Evolutionary conservation across 2,113 vertebrate species (phyloP).

Genomic region (Eurystomus gularis): DNA sequence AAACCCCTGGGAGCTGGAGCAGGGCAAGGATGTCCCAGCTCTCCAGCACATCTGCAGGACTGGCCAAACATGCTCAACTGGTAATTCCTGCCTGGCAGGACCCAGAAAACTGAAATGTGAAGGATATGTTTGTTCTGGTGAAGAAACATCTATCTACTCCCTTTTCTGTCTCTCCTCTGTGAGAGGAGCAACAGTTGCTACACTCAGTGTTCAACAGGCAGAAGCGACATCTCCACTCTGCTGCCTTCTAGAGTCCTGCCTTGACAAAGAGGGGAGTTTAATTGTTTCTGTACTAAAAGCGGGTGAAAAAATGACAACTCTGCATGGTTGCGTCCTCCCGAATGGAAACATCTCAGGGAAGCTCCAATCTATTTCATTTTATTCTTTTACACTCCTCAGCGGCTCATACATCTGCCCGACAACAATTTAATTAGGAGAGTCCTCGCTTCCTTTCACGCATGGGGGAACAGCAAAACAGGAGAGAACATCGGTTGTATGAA

Average conservation of each 20-base stretch:
- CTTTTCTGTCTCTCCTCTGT: not conserved
- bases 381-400: not conserved
- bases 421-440: not conserved
- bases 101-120: not conserved
- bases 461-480: not conserved
- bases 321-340: not conserved
- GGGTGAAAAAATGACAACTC: not conserved
- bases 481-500: not conserved
- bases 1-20: not conserved
- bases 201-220: not conserved
- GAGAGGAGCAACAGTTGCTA: not conserved
- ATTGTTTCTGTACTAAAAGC: not conserved
- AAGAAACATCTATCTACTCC: not conserved
- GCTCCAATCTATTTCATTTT: not conserved
- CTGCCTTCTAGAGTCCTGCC: not conserved
- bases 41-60: too few relatives aligned
- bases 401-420: not conserved
- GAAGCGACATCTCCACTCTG: not conserved
- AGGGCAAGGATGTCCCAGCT: not conserved
- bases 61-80: rapidly evolving
- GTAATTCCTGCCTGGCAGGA: not conserved
- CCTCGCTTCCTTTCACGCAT: not conserved
- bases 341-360: not conserved
- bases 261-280: not conserved
- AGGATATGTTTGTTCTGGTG: not conserved